These are phyloP conservation scores for Antidorcas marsupialis DNA, from an alignment of 2,113 vertebrate species.

Conservation along the genomic window DNA sequence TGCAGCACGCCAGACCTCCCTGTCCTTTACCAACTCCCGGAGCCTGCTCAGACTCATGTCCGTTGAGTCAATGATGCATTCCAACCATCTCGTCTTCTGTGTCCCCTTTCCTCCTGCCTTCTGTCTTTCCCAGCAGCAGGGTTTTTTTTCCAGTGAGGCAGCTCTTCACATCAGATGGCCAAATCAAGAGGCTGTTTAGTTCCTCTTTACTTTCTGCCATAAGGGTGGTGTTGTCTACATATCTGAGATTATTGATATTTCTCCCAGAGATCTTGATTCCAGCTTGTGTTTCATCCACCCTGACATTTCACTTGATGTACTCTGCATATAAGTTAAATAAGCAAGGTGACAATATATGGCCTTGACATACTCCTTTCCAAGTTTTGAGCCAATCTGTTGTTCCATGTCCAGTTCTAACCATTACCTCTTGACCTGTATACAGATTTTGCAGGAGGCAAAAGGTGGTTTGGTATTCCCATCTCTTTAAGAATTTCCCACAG, in stretches of 20 bases:
- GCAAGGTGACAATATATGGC: background rate
- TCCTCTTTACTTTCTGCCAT: background rate
- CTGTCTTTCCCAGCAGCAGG: background rate
- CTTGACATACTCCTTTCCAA: background rate
- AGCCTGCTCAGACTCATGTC: background rate
- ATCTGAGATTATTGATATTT: background rate
- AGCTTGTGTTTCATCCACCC: background rate
- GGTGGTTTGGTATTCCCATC: background rate
- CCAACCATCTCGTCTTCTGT: background rate
- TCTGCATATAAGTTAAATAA: background rate
- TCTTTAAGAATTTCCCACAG: background rate
- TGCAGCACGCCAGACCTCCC: background rate
- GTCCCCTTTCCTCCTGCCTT: background rate
- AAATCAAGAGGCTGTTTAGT: background rate
- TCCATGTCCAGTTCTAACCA: background rate
- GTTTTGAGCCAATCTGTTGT: background rate
- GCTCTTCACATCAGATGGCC: background rate
- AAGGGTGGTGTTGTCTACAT: background rate
- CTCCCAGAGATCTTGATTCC: background rate
- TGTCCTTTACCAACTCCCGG: background rate
- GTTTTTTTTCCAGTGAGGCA: background rate
- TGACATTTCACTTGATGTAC: background rate
- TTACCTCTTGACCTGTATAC: background rate
- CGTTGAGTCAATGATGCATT: background rate
- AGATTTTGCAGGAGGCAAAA: background rate